Conservation (phyloP, 2,888 invertebrate species). For the Eupithecia subumbrata region DNA sequence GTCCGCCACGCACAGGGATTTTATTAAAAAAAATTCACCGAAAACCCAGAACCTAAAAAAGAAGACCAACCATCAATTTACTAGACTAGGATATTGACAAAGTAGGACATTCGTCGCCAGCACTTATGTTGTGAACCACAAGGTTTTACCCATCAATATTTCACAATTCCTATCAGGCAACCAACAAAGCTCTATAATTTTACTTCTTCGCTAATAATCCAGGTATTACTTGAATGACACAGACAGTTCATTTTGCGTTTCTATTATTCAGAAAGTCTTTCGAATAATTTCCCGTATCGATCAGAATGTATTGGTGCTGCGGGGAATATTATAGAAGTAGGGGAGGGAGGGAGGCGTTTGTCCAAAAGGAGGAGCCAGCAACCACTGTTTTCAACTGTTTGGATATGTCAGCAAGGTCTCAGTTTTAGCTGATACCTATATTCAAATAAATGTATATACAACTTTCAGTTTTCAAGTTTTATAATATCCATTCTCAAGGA, state of each 20-base stretch:
- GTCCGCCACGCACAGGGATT: no score
- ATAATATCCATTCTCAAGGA: neutral
- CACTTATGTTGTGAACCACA: neutral
- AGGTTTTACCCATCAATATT: conserved; percentile 6
- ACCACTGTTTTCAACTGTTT: neutral
- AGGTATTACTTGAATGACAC: neutral
- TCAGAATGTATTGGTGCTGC: neutral
- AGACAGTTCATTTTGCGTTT: neutral
- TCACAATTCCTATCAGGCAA: conserved; percentile 6
- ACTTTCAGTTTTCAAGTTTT: neutral
- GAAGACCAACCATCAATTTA: neutral
- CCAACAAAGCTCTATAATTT: conserved; percentile 15
- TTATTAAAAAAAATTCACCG: neutral
- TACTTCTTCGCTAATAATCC: conserved; percentile 13
- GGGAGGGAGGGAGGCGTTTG: neutral
- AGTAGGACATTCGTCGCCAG: neutral
- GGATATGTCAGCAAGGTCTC: neutral
- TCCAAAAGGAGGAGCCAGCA: neutral
- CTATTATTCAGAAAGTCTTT: conserved; percentile 2
- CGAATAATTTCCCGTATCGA: neutral
- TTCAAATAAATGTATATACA: neutral
- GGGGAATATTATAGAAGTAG: no score
- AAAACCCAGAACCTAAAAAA: neutral
- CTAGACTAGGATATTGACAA: neutral
- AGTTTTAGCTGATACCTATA: neutral